phyloP scores from a whole-genome alignment of 1,140 invertebrate species.

The Bemisia tabaci region DNA sequence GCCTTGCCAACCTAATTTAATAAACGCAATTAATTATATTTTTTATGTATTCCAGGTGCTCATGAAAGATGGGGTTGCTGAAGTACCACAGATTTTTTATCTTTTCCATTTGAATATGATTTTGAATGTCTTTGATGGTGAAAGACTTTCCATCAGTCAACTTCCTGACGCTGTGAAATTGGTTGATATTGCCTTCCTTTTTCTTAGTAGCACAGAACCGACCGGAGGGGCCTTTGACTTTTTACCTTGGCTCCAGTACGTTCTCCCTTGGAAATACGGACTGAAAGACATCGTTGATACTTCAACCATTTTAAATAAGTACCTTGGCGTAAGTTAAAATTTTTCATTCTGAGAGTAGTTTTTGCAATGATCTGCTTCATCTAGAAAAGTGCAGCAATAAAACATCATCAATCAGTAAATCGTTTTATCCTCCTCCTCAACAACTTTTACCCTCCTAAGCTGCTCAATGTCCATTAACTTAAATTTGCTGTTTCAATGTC shows the following conservation, averaged over 20 bases:
- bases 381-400: no score
- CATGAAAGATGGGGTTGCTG: neutral
- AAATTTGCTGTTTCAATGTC: no score
- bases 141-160: neutral
- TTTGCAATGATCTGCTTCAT: no score
- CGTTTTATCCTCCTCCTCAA: no score
- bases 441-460: no score
- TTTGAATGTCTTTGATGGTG: neutral
- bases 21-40: no score
- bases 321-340: neutral
- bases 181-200: neutral
- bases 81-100: neutral
- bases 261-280: neutral
- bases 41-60: neutral
- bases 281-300: neutral
- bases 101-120: neutral
- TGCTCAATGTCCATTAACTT: no score
- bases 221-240: neutral
- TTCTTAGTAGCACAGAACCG: neutral
- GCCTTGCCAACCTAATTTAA: no score
- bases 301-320: neutral
- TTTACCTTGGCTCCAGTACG: constrained; percentile 4
- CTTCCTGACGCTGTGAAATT: neutral
- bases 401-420: no score
- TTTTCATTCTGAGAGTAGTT: no score